Conservation (phyloP, 2,113 vertebrate genomes). For the Falcunculus frontatus region DNA sequence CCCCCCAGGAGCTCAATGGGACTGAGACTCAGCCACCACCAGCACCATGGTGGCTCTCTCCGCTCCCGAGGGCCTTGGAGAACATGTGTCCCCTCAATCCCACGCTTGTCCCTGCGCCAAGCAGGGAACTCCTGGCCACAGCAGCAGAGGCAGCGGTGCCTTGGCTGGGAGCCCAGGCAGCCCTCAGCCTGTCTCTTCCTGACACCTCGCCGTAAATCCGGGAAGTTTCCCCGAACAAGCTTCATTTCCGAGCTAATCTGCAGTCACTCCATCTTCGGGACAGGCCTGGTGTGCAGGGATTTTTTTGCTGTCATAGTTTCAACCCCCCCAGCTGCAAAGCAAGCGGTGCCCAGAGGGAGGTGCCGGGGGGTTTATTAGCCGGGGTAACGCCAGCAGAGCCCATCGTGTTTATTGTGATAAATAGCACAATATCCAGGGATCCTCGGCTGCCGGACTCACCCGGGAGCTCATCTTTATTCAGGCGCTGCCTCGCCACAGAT, state of each 20-base stretch:
- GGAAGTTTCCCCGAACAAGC: not conserved
- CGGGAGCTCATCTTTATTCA: slow-evolving; percentile 56
- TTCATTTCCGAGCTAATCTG: slow-evolving; percentile 27
- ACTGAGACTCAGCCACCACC: not conserved
- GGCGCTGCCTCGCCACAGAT: not conserved
- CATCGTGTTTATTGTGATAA: slow-evolving; percentile 37
- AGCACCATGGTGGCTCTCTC: not conserved
- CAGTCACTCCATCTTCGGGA: slow-evolving; percentile 42
- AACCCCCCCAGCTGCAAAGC: not conserved
- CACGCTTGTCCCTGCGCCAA: not conserved
- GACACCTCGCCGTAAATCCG: not conserved
- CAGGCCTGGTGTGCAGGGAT: not conserved
- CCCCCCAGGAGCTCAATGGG: not conserved
- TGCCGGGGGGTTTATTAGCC: not conserved
- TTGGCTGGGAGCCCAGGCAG: not conserved
- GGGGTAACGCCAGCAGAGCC: not conserved
- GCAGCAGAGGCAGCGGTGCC: not conserved
- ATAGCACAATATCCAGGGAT: slow-evolving; percentile 34
- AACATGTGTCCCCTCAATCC: not conserved
- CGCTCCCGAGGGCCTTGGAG: rapidly evolving
- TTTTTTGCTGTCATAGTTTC: not conserved
- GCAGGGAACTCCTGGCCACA: not conserved
- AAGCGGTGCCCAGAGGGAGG: not conserved
- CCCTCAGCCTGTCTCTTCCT: not conserved
- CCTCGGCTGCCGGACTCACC: not conserved